These are phyloP conservation scores for Neoscelio sp. DNA, from an alignment of 2,888 invertebrate species.

Conservation along the genomic window DNA sequence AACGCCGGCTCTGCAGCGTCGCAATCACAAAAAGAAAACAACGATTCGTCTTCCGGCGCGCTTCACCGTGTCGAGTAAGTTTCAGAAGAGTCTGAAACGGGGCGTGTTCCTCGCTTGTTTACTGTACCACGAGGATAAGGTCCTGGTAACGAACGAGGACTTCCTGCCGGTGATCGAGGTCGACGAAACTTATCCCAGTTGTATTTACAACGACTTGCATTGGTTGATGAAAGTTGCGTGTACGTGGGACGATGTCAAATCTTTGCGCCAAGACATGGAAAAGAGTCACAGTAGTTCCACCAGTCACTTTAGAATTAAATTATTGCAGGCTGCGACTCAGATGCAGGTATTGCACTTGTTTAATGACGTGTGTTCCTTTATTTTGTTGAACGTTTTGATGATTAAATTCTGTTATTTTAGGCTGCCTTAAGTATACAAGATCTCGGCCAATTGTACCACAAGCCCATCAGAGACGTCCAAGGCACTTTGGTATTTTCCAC, in stretches of 20 bases:
- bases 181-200: slow-evolving; percentile 97
- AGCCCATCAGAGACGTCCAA: slow-evolving; percentile 93
- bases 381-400: slow-evolving; percentile 7
- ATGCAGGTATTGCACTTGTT: no score
- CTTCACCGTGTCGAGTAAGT: slow-evolving; percentile 98
- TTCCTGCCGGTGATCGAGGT: slow-evolving; percentile 98
- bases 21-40: slow-evolving; percentile 93
- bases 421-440: slow-evolving; percentile 95
- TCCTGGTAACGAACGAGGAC: slow-evolving; percentile 98
- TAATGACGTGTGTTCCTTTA: no score
- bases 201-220: slow-evolving; percentile 96
- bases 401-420: slow-evolving; percentile 83
- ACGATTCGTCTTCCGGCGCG: slow-evolving; percentile 92
- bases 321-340: slow-evolving; percentile 95
- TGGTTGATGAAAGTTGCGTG: slow-evolving; percentile 99
- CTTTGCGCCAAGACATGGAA: slow-evolving; percentile 96
- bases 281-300: slow-evolving; percentile 95
- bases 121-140: slow-evolving; percentile 97
- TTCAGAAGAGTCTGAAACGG: slow-evolving; percentile 95
- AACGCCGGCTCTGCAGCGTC: slow-evolving; percentile 86
- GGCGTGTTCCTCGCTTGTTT: slow-evolving; percentile 97
- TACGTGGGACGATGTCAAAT: slow-evolving; percentile 98
- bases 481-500: slow-evolving; percentile 96
- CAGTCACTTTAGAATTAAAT: slow-evolving; percentile 94
- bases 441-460: slow-evolving; percentile 96